phyloP scores from a whole-genome alignment of 1,140 invertebrate species.

The Zaprionus taronus region DNA sequence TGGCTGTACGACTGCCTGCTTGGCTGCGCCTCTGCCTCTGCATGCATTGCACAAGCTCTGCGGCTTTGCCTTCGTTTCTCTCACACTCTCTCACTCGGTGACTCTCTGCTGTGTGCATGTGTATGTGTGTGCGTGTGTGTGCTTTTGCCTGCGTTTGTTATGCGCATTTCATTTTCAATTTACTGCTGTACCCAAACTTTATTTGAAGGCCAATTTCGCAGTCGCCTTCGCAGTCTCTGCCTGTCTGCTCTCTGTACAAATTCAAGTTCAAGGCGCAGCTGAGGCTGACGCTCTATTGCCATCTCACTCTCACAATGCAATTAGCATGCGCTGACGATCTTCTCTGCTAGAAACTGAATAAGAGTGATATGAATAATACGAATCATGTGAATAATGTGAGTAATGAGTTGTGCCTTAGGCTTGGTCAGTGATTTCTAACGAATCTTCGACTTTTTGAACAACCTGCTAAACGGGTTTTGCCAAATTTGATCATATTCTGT shows the following conservation, averaged over 20 bases:
- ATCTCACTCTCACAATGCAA: conserved; percentile 44
- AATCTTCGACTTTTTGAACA: conserved; percentile 16
- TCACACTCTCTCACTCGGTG: conserved; percentile 3
- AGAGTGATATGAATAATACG: too few relatives aligned
- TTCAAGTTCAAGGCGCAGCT: conserved; percentile 70
- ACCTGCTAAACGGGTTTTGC: conserved; percentile 68
- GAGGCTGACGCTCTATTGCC: conserved; percentile 1
- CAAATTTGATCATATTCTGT: conserved; percentile 36
- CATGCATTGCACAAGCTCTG: conserved; percentile 58
- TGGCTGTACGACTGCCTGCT: conserved; percentile 53
- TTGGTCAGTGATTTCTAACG: conserved; percentile 60
- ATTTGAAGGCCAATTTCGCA: conserved; percentile 55
- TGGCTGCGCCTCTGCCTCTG: not conserved
- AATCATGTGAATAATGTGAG: conserved; percentile 7
- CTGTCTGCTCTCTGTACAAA: conserved; percentile 31
- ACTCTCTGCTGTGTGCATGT: not conserved
- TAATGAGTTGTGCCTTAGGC: conserved; percentile 53
- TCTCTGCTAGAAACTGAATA: not conserved
- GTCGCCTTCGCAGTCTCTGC: conserved; percentile 8
- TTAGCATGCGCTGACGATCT: conserved; percentile 45
- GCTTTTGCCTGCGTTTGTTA: conserved; percentile 47
- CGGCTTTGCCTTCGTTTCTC: not conserved
- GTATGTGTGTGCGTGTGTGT: not conserved
- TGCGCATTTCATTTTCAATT: conserved; percentile 56
- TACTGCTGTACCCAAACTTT: conserved; percentile 63